These are phyloP conservation scores for Drosophila kanapiae DNA, from an alignment of 1,140 invertebrate species.

Conservation along the genomic window DNA sequence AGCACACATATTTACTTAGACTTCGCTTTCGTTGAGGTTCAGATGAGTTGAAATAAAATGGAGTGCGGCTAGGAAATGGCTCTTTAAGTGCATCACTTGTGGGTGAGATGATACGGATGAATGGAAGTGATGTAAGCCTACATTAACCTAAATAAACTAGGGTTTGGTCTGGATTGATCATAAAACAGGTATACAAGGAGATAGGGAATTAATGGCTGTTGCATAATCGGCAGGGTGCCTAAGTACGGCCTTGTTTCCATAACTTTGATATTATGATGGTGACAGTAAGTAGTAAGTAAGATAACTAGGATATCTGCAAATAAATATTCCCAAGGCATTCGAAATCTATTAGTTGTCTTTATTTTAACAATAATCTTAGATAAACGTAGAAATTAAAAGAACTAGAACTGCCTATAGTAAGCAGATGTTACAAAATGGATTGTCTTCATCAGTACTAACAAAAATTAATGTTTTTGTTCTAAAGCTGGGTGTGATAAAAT, in stretches of 20 bases:
- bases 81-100: conserved; percentile 30
- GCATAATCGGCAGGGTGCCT: neutral
- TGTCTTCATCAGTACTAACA: too few species aligned
- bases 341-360: too few species aligned
- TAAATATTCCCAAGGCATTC: too few species aligned
- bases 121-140: conserved; percentile 16
- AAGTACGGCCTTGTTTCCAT: neutral
- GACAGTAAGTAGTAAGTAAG: neutral
- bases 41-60: conserved; percentile 59
- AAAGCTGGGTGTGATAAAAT: too few species aligned
- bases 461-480: too few species aligned
- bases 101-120: conserved; percentile 12
- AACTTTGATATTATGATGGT: neutral
- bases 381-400: too few species aligned
- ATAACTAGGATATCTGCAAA: too few species aligned
- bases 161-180: conserved; percentile 2
- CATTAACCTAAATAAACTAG: conserved; percentile 22
- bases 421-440: too few species aligned
- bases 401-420: too few species aligned
- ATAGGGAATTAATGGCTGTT: neutral
- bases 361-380: too few species aligned
- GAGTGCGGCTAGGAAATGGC: conserved; percentile 36
- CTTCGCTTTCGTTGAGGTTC: conserved; percentile 8
- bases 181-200: neutral
- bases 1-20: conserved; percentile 49